Conservation (phyloP, 2,888 invertebrate genomes). For the Maniola hyperantus region DNA sequence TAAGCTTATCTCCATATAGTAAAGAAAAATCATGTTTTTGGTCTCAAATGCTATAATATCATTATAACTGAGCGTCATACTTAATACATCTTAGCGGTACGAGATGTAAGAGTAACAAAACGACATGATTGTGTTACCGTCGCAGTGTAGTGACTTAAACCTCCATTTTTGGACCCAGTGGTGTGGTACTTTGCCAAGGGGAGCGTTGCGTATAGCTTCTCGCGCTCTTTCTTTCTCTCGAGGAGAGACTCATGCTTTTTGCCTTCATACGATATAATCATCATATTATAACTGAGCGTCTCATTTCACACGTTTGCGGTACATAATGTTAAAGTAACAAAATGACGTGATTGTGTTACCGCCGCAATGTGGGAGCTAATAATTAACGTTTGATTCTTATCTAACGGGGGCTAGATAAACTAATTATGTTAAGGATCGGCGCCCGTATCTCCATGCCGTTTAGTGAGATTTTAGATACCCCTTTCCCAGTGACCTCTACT, state of each 20-base stretch:
- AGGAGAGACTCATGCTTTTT: background rate
- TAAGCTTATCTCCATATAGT: too few species aligned
- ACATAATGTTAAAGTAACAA: constrained; percentile 15
- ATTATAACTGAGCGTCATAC: too few species aligned
- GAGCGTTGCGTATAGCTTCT: background rate
- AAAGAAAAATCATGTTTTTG: too few species aligned
- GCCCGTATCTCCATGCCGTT: constrained; percentile 6
- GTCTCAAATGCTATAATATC: too few species aligned
- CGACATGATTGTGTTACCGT: constrained; percentile 13
- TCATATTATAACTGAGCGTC: constrained; percentile 18
- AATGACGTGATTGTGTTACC: constrained; percentile 14
- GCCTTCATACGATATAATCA: constrained; percentile 1
- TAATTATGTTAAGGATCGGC: constrained; percentile 18
- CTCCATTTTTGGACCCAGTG: background rate
- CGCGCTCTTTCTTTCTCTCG: too few species aligned
- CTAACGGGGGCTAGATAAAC: constrained; percentile 24
- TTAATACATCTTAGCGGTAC: too few species aligned
- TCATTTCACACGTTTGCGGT: constrained; percentile 28
- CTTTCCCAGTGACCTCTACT: background rate
- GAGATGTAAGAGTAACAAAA: too few species aligned
- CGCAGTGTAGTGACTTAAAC: constrained; percentile 14
- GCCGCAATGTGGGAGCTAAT: constrained; percentile 17
- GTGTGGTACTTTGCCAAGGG: background rate
- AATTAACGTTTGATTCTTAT: constrained; percentile 21
- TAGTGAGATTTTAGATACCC: background rate